Percentiles rank a stretch among this genome's conserved stretches.
These are phyloP conservation scores for Lepidothrix coronata DNA, from an alignment of 2,113 vertebrate species.

Conservation along the genomic window DNA sequence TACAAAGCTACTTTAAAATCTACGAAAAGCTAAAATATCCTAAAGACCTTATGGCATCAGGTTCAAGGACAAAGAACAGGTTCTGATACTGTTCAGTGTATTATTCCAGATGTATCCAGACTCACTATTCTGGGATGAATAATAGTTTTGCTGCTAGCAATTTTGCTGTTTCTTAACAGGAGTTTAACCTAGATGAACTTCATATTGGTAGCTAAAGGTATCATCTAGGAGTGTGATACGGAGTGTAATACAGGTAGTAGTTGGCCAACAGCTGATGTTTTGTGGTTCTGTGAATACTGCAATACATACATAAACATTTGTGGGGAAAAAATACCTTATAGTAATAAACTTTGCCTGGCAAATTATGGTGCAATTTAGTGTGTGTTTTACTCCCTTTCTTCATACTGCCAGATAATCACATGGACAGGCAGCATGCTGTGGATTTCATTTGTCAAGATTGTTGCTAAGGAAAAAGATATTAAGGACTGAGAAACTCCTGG, in stretches of 20 bases:
- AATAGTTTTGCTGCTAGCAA: neutral
- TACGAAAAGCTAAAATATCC: too few species aligned
- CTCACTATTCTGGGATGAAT: neutral
- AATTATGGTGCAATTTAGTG: neutral
- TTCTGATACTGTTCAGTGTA: neutral
- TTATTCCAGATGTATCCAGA: neutral
- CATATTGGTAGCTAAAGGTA: neutral
- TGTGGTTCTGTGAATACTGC: neutral
- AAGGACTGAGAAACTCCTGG: neutral
- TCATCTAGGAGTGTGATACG: neutral
- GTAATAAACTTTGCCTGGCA: neutral
- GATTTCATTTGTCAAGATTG: neutral
- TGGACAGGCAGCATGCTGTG: neutral
- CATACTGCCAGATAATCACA: neutral
- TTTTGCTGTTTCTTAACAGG: neutral
- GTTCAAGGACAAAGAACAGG: neutral
- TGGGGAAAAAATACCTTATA: neutral
- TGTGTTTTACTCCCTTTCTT: neutral
- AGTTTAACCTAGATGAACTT: neutral
- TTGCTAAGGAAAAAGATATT: neutral
- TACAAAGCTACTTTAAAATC: too few species aligned
- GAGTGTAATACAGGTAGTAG: neutral
- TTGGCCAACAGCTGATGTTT: neutral
- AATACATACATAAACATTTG: neutral
- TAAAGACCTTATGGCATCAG: too few species aligned